Evolutionary conservation across 1,140 invertebrate species (phyloP).

Genomic region (Ruditapes philippinarum): DNA sequence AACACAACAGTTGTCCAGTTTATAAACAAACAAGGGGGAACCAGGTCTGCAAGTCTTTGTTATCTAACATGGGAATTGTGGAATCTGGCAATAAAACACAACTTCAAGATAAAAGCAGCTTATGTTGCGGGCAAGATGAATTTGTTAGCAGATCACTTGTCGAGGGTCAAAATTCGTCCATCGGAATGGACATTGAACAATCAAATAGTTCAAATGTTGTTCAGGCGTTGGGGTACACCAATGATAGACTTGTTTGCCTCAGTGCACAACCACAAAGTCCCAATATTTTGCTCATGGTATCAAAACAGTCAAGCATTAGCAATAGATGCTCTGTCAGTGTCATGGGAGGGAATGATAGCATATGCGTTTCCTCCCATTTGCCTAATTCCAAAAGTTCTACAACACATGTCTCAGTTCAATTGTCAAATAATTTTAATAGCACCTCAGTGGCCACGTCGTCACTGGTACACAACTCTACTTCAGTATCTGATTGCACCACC

Average conservation of each 20-base stretch:
- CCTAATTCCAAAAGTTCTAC: conserved; percentile 1
- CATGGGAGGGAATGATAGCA: conserved; percentile 50
- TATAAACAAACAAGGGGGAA: no score
- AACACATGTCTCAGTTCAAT: conserved; percentile 29
- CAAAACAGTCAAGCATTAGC: conserved; percentile 21
- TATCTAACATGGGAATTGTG: background rate
- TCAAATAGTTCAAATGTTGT: background rate
- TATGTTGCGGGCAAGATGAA: no score
- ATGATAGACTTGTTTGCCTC: background rate
- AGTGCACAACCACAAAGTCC: background rate
- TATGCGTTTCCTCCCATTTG: conserved; percentile 50
- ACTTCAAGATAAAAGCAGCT: no score
- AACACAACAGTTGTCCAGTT: no score
- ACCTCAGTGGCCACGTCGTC: background rate
- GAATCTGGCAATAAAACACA: background rate
- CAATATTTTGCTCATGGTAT: no score
- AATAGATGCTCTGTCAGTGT: background rate
- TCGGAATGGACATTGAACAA: background rate
- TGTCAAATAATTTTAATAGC: conserved; percentile 53
- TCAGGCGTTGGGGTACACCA: no score
- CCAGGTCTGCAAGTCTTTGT: no score
- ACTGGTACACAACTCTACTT: conserved; percentile 31
- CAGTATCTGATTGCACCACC: conserved; percentile 9
- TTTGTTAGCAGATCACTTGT: no score
- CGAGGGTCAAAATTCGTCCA: background rate